These are phyloP conservation scores for Amiota communis DNA, from an alignment of 2,888 invertebrate genomes.

Conservation along the genomic window DNA sequence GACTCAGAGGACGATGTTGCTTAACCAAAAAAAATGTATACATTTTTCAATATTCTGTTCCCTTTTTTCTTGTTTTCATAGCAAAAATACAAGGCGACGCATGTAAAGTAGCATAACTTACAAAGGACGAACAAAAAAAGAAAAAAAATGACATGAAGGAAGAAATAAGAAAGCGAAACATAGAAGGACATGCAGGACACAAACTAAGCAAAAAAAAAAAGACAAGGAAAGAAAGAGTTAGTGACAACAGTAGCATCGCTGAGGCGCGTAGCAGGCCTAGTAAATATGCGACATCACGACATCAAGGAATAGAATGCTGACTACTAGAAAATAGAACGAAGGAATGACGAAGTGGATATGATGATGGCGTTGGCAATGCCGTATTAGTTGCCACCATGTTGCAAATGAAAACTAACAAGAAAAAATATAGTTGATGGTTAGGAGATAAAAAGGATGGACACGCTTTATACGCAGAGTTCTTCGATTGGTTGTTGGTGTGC, in stretches of 20 bases:
- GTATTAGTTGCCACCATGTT: too few relatives aligned
- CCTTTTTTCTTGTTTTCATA: not conserved
- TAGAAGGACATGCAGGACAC: slow-evolving; percentile 26
- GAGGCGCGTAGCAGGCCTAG: slow-evolving; percentile 18
- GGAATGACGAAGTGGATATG: too few relatives aligned
- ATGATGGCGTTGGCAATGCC: too few relatives aligned
- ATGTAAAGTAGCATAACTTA: slow-evolving; percentile 61
- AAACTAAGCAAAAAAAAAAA: slow-evolving; percentile 39
- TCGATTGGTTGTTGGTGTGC: slow-evolving; percentile 18
- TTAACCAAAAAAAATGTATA: too few relatives aligned
- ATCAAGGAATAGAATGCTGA: slow-evolving; percentile 19
- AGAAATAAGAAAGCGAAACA: slow-evolving; percentile 30
- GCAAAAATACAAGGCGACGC: slow-evolving; percentile 27
- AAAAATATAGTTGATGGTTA: slow-evolving; percentile 1
- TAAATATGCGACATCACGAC: slow-evolving; percentile 20
- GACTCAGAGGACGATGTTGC: too few relatives aligned
- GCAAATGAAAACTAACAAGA: not conserved
- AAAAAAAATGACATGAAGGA: slow-evolving; percentile 34
- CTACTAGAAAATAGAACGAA: not conserved
- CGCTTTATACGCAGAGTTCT: slow-evolving; percentile 19
- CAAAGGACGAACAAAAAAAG: slow-evolving; percentile 49
- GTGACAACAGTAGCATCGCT: slow-evolving; percentile 10
- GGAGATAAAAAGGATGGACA: slow-evolving; percentile 13
- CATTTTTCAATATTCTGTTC: too few relatives aligned
- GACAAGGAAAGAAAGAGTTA: slow-evolving; percentile 49